These are phyloP conservation scores for Dallia pectoralis DNA, from an alignment of 2,797 vertebrate species.

Conservation along the genomic window DNA sequence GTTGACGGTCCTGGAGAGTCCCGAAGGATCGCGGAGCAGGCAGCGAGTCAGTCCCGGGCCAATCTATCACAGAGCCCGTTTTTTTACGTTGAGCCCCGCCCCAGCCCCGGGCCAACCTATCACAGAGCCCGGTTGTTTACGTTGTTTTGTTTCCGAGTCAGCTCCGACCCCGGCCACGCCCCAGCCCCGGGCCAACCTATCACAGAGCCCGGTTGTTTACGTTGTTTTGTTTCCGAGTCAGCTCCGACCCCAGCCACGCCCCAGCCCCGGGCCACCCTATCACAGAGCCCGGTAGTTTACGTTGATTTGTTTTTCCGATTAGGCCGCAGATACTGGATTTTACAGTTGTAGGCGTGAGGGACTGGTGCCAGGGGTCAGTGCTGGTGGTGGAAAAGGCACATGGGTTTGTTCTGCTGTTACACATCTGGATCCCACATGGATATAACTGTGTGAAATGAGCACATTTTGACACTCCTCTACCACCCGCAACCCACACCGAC, in stretches of 20 bases:
- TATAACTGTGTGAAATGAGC: constrained; percentile 17
- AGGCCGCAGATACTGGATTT: background rate
- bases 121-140: constrained; percentile 19
- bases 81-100: constrained; percentile 18
- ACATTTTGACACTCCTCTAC: constrained; percentile 20
- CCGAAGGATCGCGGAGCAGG: background rate
- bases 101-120: background rate
- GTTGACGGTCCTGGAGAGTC: constrained; percentile 22
- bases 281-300: constrained; percentile 19
- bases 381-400: background rate
- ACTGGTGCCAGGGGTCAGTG: background rate
- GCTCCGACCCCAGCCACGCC: background rate
- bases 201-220: constrained; percentile 19
- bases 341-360: background rate
- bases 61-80: background rate
- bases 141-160: no score
- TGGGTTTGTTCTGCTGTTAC: background rate
- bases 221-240: no score
- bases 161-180: background rate
- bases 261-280: background rate
- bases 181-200: background rate
- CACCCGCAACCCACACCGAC: constrained; percentile 2
- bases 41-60: background rate
- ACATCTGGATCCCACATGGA: constrained; percentile 58
- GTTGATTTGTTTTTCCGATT: background rate